Evolutionary conservation across 2,888 invertebrate genomes (phyloP), one percentile per base, ranked within the genome.

Genomic region (Dasysyrphus albostriatus): DNA sequence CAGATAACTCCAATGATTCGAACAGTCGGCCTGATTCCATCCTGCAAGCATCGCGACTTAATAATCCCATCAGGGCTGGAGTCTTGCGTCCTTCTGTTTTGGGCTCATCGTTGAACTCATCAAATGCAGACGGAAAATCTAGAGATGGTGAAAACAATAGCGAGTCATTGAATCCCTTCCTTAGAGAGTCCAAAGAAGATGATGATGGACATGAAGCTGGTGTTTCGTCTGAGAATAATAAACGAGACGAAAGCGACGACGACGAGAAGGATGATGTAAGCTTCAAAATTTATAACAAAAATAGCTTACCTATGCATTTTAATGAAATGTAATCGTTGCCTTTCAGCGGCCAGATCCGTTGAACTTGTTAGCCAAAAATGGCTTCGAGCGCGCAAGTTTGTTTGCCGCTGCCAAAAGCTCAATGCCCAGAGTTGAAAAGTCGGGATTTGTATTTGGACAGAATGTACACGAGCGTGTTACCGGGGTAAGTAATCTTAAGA

Each of bases 391-490:
- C 24, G 89, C 91, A 44, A 93, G 91, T 84, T 89, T 93, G 78
- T 92, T 92, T 89, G 90, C 91, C 3, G 90, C 91, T 8, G 90
- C 92, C 34, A 92, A 92, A 84, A 90, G 89, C 67, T 91, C 91
- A 39, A 92, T 93, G 83, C 91, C 92, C 44, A 89, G 93, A 51
- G 94, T 95, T 3, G 92, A 93, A 78, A 93, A 94, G 59, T 94
- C 94, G 34, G 95, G 95, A 44, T 98, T 98, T 93, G 96, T 98
- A 14, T 98, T 98, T 92, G 98, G 98, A 1, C 97, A 98, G 92
- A 98, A 98, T 93, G 94, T 98, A 65, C 96, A 97, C 90, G 98
- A 97, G 89, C 94, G 98, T 89, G 98, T 97, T 10, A 87, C 96
- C 39, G 95, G 95, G 47, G 94, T 95, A 88, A 94, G 90, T 89